Evolutionary conservation across 2,888 invertebrate species (phyloP), one percentile per base, ranked within the genome.

Genomic region (Conomelus anceps): DNA sequence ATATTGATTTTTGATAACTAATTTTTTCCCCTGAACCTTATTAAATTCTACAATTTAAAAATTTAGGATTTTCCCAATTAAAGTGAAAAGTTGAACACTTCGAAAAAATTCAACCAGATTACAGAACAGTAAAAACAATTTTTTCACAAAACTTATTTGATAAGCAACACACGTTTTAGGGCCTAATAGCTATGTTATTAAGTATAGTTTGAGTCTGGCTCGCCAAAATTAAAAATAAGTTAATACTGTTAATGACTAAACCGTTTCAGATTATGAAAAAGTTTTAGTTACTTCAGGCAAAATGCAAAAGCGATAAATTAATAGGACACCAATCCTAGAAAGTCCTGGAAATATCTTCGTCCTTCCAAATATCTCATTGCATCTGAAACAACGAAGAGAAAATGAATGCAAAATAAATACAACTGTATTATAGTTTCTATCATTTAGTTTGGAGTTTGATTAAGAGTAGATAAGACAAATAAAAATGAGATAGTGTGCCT

Each of bases 281-380:
- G 63, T 63, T 63, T n/a, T n/a, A 63, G 63, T 63, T 63, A 63
- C n/a, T 63, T n/a, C n/a, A 63, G 63, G 7, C 1, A n/a, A n/a
- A 63, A 13, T 63, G n/a, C 3, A n/a, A 63, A n/a, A 26, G 11
- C 34, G n/a, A n/a, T 4, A n/a, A 63, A 63, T 63, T 63, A 63
- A 63, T 63, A 7, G n/a, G 88, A 11, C 84, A 88, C 85, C 17
- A 92, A 91, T 13, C 92, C 92, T 92, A 93, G 92, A 26, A 94
- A 93, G 88, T 94, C 93, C 85, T 94, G 93, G 91, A 94, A 95
- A 91, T 95, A 95, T 90, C 95, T 93, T 88, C 94, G 93, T 4
- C 95, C 95, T 91, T 95, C 94, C 86, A 95, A 92, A 91, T 94
- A 95, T 93, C 94, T 93, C 94, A 95, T 94, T 85, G 93, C 95